phyloP scores from a whole-genome alignment of 2,888 invertebrate genomes.

The Thereva nobilitata region DNA sequence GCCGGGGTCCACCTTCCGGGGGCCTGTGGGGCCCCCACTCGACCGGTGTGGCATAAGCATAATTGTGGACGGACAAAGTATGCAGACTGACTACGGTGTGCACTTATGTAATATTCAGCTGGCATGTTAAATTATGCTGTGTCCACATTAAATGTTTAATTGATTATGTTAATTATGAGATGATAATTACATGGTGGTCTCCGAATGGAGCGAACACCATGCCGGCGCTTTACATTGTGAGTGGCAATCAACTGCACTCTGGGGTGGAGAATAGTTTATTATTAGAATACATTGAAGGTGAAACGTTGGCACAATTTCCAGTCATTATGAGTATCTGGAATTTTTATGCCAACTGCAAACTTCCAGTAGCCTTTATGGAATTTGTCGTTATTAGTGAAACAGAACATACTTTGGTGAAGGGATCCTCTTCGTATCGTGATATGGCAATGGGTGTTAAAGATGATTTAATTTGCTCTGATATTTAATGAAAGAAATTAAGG shows the following conservation, averaged over 20 bases:
- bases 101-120: slow-evolving; percentile 32
- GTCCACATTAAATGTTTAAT: slow-evolving; percentile 35
- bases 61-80: slow-evolving; percentile 18
- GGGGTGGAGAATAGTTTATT: slow-evolving; percentile 2
- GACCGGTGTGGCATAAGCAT: not conserved
- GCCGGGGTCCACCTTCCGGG: not conserved
- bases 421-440: too few species aligned
- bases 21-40: not conserved
- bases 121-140: slow-evolving; percentile 34
- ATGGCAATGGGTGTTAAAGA: too few species aligned
- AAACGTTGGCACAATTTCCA: too few species aligned
- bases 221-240: slow-evolving; percentile 10
- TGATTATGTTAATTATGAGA: slow-evolving; percentile 35
- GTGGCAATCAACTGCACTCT: not conserved
- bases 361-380: too few species aligned
- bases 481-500: too few species aligned
- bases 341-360: too few species aligned
- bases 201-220: slow-evolving; percentile 12
- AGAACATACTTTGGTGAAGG: too few species aligned
- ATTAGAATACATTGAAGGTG: too few species aligned
- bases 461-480: too few species aligned
- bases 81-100: slow-evolving; percentile 20
- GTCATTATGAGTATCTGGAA: too few species aligned
- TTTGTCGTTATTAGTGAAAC: too few species aligned
- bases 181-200: slow-evolving; percentile 28